Conservation (phyloP, 2,113 vertebrate genomes). For the Dunckerocampus dactyliophorus region DNA sequence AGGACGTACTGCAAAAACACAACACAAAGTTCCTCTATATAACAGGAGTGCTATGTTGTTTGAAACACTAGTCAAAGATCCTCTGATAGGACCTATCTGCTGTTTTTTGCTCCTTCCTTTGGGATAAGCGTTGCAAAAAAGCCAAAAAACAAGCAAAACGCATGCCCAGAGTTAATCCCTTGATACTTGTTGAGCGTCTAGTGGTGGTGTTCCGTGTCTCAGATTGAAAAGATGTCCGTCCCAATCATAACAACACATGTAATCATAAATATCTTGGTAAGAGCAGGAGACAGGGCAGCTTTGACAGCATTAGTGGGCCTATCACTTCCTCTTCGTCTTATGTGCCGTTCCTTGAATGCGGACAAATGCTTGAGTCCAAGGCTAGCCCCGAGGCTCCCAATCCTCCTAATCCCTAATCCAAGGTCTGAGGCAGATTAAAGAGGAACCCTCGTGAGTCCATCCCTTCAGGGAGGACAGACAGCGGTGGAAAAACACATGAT, state of each 20-base stretch:
- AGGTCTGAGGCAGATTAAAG: constrained; percentile 59
- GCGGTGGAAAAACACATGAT: constrained; percentile 25
- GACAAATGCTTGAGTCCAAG: constrained; percentile 31
- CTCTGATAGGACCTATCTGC: too few species aligned
- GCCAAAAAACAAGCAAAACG: too few species aligned
- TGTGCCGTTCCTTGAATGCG: constrained; percentile 54
- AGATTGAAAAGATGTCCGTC: too few species aligned
- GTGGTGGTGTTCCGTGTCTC: too few species aligned
- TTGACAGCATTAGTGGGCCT: constrained; percentile 31
- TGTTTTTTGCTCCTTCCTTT: too few species aligned
- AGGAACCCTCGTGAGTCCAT: constrained; percentile 32
- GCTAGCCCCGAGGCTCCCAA: constrained; percentile 19
- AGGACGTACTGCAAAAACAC: too few species aligned
- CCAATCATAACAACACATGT: constrained; percentile 17
- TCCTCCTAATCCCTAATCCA: constrained; percentile 66
- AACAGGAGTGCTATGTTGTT: too few species aligned
- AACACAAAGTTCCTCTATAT: too few species aligned
- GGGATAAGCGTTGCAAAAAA: too few species aligned
- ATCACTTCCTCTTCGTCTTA: constrained; percentile 39
- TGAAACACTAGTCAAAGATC: too few species aligned
- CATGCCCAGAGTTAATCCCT: too few species aligned
- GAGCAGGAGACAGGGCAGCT: constrained; percentile 23
- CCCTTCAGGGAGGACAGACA: constrained; percentile 20
- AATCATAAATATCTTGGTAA: constrained; percentile 38
- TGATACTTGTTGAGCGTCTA: too few species aligned